Evolutionary conservation across 2,113 vertebrate genomes (phyloP), one percentile per base, ranked within the genome.

Genomic region (Hyperoodon ampullatus): DNA sequence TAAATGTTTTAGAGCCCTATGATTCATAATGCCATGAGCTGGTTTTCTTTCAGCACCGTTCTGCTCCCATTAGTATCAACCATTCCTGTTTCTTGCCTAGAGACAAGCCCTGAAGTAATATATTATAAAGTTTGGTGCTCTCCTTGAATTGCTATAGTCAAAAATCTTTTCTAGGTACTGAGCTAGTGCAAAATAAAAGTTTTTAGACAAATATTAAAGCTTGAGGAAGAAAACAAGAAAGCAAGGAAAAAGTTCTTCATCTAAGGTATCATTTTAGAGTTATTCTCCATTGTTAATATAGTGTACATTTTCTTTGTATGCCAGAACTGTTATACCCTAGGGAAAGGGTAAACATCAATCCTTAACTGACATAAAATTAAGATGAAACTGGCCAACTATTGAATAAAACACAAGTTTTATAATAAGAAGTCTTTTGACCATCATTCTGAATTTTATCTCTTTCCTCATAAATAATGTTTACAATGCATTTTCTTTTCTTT

Each of bases 1-100:
- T 98, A 97, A 98, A 97, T 96, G 87, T 97, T 97, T 98, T 90
- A 97, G 44, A 96, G 86, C 39, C 33, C 63, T 50, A 61, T 98
- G 96, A 97, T 97, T 98, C 97, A 97, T 96, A 94, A 92, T 93
- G 83, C 91, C 94, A 78, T 19, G 58, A 96, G 80, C 91, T 95
- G 74, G 80, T 77, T 96, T 97, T 93, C 96, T 88, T 96, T 95
- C 92, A 94, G 86, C 96, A 85, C 80, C 3, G 8, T 96, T 87
- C 88, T 70, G 61, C 80, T 95, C 55, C 71, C 88, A 33, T 97
- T 98, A 97, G 97, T 97, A 95, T 65, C 78, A 94, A 39, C 93
- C 78, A 83, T 92, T 94, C 53, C 65, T 92, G 58, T 72, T 88
- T 93, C 70, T 94, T 94, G 97, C 84, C 96, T 95, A 93, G 53